Evolutionary conservation across 2,888 invertebrate genomes (phyloP), one percentile per base, ranked within the genome.

Genomic region (Hoplodrina blanda): DNA sequence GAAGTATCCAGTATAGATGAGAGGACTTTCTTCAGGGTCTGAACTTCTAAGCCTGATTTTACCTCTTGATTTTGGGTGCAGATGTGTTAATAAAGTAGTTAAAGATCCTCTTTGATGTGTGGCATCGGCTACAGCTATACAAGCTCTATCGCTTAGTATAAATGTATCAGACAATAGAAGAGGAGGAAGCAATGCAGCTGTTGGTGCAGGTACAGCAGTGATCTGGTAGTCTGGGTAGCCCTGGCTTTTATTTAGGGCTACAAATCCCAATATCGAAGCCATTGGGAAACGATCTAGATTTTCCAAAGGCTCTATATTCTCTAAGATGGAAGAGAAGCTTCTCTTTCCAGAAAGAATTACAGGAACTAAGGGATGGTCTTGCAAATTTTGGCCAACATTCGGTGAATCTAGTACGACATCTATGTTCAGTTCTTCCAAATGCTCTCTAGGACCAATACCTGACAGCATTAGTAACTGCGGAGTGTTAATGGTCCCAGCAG

Each of bases 391-490:
- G 0, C 93, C 93, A 2, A 93, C 91, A 7, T 86, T 83, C 19
- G 89, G 88, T 3, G 85, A 88, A 78, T 92, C 73, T 4, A 88
- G 46, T 13, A 88, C 19, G 0, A 90, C 74, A 55, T 86, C 46
- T 37, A 92, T 90, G 15, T 80, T 78, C 41, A 88, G 76, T 70
- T 89, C 82, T 54, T 85, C 44, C 20, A 93, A 86, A 80, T 93
- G 87, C 0, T 87, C 70, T 56, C 81, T 85, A 2, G 91, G 90
- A 11, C 93, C 93, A 25, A 93, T 85, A 3, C 93, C 93, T 4
- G 93, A 93, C 8, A 92, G 69, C 92, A 93, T 92, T 10, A 93
- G 73, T 10, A 93, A 54, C 62, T 92, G 88, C 0, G 93, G 93
- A 60, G 87, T 89, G 52, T 88, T 91, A 2, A 93, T 77, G 17